Percentiles rank a stretch among this genome's conserved stretches.
phyloP scores from a whole-genome alignment of 1,140 invertebrate species.

The Campoletis sonorensis region DNA sequence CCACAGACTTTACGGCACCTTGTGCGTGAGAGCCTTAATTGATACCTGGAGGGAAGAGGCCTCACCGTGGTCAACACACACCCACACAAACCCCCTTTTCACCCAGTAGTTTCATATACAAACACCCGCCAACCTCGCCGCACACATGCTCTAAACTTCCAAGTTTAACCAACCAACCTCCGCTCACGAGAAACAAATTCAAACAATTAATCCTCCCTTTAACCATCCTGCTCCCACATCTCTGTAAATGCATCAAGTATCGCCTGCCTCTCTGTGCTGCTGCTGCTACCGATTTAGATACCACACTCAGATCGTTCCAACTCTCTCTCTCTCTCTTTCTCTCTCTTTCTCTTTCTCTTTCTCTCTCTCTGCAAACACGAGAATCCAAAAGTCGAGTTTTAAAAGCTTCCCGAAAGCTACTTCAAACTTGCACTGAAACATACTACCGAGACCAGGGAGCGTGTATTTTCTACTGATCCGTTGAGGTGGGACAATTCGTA shows the following conservation, averaged over 20 bases:
- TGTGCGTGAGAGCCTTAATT: neutral
- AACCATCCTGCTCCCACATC: neutral
- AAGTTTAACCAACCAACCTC: neutral
- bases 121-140: neutral
- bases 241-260: neutral
- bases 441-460: too few species aligned
- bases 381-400: too few species aligned
- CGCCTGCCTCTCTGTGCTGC: too few species aligned
- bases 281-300: too few species aligned
- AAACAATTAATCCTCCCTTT: neutral
- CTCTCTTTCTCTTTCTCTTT: too few species aligned
- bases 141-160: neutral
- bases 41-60: conserved; percentile 4
- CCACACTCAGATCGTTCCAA: too few species aligned
- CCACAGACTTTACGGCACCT: conserved; percentile 1
- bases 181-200: neutral
- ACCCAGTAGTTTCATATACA: neutral
- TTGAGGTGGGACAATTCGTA: too few species aligned
- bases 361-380: too few species aligned
- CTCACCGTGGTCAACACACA: conserved; percentile 6
- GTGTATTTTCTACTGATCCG: too few species aligned
- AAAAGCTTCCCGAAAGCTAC: too few species aligned
- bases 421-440: too few species aligned
- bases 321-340: too few species aligned
- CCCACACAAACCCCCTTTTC: neutral